These are phyloP conservation scores for Rutilus rutilus DNA, from an alignment of 2,113 vertebrate genomes.

Conservation along the genomic window DNA sequence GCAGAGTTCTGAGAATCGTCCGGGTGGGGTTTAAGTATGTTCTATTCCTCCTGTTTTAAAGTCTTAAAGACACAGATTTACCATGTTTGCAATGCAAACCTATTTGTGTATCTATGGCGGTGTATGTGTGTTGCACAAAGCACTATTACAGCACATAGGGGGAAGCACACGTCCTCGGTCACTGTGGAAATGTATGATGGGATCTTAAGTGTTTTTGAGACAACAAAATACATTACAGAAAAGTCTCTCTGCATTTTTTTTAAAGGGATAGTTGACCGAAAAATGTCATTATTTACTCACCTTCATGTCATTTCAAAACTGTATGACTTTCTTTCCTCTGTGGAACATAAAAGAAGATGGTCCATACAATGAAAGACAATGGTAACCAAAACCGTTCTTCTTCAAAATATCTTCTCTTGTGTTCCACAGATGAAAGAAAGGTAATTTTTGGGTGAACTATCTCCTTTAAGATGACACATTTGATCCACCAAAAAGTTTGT, in stretches of 20 bases:
- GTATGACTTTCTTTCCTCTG: neutral
- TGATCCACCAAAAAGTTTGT: neutral
- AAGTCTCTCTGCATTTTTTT: neutral
- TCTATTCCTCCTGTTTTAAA: slow-evolving; percentile 8
- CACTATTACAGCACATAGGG: neutral
- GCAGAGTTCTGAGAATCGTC: slow-evolving; percentile 44
- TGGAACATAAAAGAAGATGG: neutral
- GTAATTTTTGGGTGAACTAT: neutral
- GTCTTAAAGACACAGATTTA: slow-evolving; percentile 23
- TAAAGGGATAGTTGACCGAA: neutral
- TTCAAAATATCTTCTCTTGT: neutral
- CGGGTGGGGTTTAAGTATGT: slow-evolving; percentile 41
- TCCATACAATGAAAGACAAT: neutral
- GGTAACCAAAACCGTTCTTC: neutral
- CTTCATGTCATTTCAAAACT: too few species aligned
- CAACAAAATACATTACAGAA: neutral
- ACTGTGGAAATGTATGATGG: neutral
- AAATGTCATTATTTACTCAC: neutral
- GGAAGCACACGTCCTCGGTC: neutral
- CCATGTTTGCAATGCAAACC: slow-evolving; percentile 39
- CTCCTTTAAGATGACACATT: neutral
- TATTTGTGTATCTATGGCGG: neutral
- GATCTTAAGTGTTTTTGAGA: slow-evolving; percentile 2
- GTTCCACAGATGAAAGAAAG: neutral
- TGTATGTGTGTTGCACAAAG: neutral